Evolutionary conservation across 1,140 invertebrate genomes (phyloP), one percentile per base, ranked within the genome.

Genomic region (Drosophila repleta): DNA sequence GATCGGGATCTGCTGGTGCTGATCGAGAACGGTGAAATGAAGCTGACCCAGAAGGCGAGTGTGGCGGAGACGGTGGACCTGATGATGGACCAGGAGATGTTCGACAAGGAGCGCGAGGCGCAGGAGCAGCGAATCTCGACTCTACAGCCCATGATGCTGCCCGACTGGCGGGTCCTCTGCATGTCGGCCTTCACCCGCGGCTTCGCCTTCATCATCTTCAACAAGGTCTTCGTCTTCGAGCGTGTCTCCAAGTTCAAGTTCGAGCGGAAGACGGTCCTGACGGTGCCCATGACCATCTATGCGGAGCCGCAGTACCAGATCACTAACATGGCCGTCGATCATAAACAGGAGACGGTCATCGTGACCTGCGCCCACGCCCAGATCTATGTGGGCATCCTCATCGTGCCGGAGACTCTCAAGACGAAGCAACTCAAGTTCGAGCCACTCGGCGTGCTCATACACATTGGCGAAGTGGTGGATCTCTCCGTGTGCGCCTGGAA

Each of bases 401-500:
- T 94, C 91, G 92, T 93, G 4, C 91, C 92, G 2, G 92, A 93
- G 60, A 88, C 85, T 0, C 58, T 91, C 0, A 85, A 91, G 26
- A 79, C 88, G 5, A 81, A 92, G 6, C 91, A 93, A 39, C 78
- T 93, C 1, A 70, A 85, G 8, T 92, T 95, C 45, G 77, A 92
- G 6, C 91, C 93, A 0, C 91, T 97, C 3, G 96, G 96, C 0
- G 94, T 96, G 67, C 91, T 94, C 0, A 94, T 97, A 70, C 97
- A 98, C 90, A 95, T 96, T 58, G 96, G 96, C 2, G 92, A 94
- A 2, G 96, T 99, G 20, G 94, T 95, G 37, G 94, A 94, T 15
- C 90, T 98, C 18, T 95, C 97, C 7, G 94, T 96, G 61, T 98
- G 97, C 89, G 93, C 95, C 2, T 96, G 97, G 95, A 98, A 98